Evolutionary conservation across 2,888 invertebrate species (phyloP), one percentile per base, ranked within the genome.

Genomic region (Napeogenes inachia): DNA sequence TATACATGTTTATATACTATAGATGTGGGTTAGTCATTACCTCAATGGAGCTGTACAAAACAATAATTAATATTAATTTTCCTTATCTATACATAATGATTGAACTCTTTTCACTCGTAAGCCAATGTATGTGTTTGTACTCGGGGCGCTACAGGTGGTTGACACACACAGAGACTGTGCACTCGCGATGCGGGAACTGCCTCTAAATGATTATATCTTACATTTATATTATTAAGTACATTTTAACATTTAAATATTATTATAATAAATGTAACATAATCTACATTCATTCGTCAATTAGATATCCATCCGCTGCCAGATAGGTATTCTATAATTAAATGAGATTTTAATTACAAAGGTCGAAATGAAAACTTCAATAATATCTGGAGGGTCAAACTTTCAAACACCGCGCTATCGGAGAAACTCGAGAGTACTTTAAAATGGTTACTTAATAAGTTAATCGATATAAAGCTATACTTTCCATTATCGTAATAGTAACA

Each of bases 271-370:
- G 8, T 38, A 38, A 38, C 4, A 38, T 3, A 38, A 4, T 38
- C 5, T 38, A 6, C 4, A 8, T 10, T 10, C 8, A 10, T 42
- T 3, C 3, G 10, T 42, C 12, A 12, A 21, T 56, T 13, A n/a
- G 45, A 21, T 42, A 47, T 63, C 60, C 53, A 61, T 47, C 47
- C 57, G 59, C 66, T 72, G 75, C 75, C 72, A 72, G 73, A 72
- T 74, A 73, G 73, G 75, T 71, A 73, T 75, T 72, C 74, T 76
- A 78, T 75, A 77, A 73, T 76, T 62, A 82, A 86, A 84, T 85
- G 76, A 75, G 74, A 77, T 78, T 85, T 85, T 85, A 87, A 87
- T 87, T 82, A 83, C 77, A 81, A 76, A 71, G 73, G 74, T 80
- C 68, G 75, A 77, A 84, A 81, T 82, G 78, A 83, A 84, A 82